These are phyloP conservation scores for Ligdia adustata DNA, from an alignment of 2,888 invertebrate genomes.

Conservation along the genomic window DNA sequence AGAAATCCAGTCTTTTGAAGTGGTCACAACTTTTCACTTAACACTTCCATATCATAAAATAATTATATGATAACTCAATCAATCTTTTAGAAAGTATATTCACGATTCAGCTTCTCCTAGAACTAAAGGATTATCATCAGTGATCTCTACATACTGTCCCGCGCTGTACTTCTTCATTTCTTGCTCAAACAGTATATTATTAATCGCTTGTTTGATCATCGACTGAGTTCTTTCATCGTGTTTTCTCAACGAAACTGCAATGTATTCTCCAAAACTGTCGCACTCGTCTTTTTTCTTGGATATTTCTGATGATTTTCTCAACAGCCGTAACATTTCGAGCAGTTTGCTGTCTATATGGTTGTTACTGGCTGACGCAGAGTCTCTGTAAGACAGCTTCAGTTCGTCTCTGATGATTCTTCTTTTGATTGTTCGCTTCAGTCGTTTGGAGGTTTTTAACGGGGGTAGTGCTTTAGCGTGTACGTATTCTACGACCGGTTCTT, in stretches of 20 bases:
- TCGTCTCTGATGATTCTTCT: constrained; percentile 26
- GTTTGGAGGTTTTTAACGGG: constrained; percentile 16
- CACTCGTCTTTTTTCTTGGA: constrained; percentile 71
- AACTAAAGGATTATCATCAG: constrained; percentile 65
- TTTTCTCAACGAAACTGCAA: constrained; percentile 70
- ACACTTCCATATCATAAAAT: too few relatives aligned
- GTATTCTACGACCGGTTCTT: constrained; percentile 45
- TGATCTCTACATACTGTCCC: constrained; percentile 54
- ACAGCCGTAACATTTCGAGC: constrained; percentile 51
- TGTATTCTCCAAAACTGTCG: constrained; percentile 75
- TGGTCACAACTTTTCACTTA: too few relatives aligned
- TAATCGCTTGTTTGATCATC: constrained; percentile 77
- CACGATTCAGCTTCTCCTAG: constrained; percentile 40
- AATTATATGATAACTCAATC: too few relatives aligned
- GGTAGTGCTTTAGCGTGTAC: constrained; percentile 7
- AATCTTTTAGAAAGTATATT: not conserved
- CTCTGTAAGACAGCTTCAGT: too few relatives aligned
- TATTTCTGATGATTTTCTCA: constrained; percentile 49
- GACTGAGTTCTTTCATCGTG: constrained; percentile 71
- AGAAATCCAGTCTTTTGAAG: too few relatives aligned
- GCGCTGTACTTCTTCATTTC: constrained; percentile 72
- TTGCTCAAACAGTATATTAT: constrained; percentile 74
- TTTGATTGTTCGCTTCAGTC: constrained; percentile 21
- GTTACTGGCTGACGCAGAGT: constrained; percentile 12
- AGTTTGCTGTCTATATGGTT: constrained; percentile 46